Evolutionary conservation across 1,140 invertebrate genomes (phyloP).

Genomic region (Ctenoplectra terminalis): DNA sequence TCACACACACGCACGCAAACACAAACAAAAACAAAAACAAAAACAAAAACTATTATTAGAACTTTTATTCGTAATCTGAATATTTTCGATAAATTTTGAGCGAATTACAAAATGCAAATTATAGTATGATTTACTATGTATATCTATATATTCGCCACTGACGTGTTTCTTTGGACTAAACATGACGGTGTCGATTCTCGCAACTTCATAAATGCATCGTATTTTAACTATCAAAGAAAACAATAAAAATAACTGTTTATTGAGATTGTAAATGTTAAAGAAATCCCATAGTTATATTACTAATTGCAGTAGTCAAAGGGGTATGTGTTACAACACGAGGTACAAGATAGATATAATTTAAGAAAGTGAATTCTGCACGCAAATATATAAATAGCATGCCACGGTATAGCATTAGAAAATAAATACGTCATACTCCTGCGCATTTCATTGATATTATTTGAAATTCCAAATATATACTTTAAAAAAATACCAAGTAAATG

Average conservation of each 20-base stretch:
- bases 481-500: constrained; percentile 31
- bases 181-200: neutral
- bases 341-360: constrained; percentile 48
- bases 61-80: constrained; percentile 28
- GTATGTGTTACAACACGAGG: constrained; percentile 14
- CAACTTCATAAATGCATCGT: constrained; percentile 66
- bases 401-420: constrained; percentile 46
- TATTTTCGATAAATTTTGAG: constrained; percentile 49
- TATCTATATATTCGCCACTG: constrained; percentile 31
- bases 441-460: constrained; percentile 47
- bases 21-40: too few species aligned
- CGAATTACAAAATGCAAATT: constrained; percentile 30
- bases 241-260: constrained; percentile 56
- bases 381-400: constrained; percentile 36
- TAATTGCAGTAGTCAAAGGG: constrained; percentile 21
- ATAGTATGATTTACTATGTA: constrained; percentile 28
- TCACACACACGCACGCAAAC: too few species aligned
- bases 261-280: constrained; percentile 58
- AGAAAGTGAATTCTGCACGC: constrained; percentile 35
- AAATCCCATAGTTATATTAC: constrained; percentile 33
- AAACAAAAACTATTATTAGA: constrained; percentile 21
- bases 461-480: constrained; percentile 20
- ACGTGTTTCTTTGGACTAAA: constrained; percentile 16
- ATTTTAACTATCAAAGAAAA: constrained; percentile 68
- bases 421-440: constrained; percentile 46